A percentile compares a stretch with the other conserved stretches of the same genome.
These are phyloP conservation scores for Lycophotia porphyrea DNA, from an alignment of 2,888 invertebrate genomes.

Conservation along the genomic window DNA sequence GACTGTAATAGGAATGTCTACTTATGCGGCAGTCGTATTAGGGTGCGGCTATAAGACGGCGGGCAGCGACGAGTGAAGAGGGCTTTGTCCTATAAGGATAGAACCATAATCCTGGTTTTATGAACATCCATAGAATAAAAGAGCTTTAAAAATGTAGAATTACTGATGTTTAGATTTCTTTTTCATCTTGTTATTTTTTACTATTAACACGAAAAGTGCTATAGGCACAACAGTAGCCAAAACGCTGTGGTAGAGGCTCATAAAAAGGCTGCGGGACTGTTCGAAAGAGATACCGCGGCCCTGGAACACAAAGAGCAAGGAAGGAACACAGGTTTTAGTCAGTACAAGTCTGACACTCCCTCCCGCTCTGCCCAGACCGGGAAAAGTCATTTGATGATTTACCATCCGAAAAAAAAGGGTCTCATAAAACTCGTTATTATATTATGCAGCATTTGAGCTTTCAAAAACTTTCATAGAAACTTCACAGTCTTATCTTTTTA, in stretches of 20 bases:
- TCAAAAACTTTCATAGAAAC: not conserved
- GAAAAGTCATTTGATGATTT: too few relatives aligned
- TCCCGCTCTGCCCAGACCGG: too few relatives aligned
- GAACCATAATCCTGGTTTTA: not conserved
- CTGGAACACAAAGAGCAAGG: too few relatives aligned
- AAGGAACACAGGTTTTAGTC: too few relatives aligned
- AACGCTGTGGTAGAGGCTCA: too few relatives aligned
- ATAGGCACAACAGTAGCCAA: not conserved
- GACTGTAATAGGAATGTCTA: conserved; percentile 55
- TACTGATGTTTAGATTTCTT: not conserved
- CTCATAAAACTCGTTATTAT: too few relatives aligned
- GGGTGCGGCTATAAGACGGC: not conserved
- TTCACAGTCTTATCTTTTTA: not conserved
- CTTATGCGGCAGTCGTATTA: conserved; percentile 30
- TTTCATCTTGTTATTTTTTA: not conserved
- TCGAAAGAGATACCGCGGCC: too few relatives aligned
- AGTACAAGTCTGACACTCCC: too few relatives aligned
- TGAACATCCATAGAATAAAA: not conserved
- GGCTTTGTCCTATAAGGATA: not conserved
- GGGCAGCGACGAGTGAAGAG: conserved; percentile 12
- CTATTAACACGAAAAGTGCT: not conserved
- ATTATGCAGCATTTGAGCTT: not conserved
- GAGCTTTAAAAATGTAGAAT: not conserved
- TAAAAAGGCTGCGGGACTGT: too few relatives aligned
- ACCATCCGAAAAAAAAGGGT: too few relatives aligned